phyloP scores from a whole-genome alignment of 2,888 invertebrate species.

The Xestia xanthographa region DNA sequence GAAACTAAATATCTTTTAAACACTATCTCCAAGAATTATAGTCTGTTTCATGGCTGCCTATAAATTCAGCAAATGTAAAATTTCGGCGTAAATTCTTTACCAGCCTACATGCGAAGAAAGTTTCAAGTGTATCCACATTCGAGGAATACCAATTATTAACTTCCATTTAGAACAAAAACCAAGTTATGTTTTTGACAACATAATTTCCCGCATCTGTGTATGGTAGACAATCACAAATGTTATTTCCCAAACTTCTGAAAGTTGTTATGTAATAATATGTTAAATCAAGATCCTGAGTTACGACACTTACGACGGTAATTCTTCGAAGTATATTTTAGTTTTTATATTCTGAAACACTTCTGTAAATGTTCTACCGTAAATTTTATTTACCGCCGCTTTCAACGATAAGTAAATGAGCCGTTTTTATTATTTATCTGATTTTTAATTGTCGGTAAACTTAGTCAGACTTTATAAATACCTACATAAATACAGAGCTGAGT shows the following conservation, averaged over 20 bases:
- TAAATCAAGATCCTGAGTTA: background rate
- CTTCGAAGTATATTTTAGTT: background rate
- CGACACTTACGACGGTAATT: background rate
- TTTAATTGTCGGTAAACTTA: background rate
- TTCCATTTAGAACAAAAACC: background rate
- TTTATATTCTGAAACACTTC: conserved; percentile 7
- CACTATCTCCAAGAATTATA: background rate
- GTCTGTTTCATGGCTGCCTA: background rate
- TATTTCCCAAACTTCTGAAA: conserved; percentile 5
- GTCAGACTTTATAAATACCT: background rate
- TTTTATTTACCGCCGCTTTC: background rate
- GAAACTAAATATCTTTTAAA: background rate
- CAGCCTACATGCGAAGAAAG: background rate
- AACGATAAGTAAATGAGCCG: background rate
- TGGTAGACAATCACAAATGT: background rate
- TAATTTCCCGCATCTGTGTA: conserved; percentile 8
- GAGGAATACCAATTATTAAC: background rate
- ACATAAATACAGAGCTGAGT: background rate
- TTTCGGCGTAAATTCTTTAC: background rate
- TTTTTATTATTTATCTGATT: background rate
- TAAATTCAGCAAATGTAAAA: conserved; percentile 9
- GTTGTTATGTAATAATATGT: conserved; percentile 14
- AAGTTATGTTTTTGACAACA: background rate
- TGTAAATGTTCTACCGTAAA: background rate
- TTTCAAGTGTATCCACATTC: background rate